phyloP scores from a whole-genome alignment of 2,888 invertebrate species.

The Deilephila elpenor region DNA sequence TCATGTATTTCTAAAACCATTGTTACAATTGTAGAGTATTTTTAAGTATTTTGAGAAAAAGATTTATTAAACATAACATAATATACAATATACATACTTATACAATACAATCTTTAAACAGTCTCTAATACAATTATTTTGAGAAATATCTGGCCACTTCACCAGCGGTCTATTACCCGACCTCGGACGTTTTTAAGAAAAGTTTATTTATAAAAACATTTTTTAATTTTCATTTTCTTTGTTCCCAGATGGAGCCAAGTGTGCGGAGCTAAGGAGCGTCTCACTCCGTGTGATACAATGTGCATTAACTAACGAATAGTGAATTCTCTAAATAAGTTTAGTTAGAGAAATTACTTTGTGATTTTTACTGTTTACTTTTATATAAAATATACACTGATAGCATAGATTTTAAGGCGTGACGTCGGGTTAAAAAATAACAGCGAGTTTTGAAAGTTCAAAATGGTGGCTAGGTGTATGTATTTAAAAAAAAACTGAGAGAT shows the following conservation, averaged over 20 bases:
- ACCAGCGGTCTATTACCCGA: too few relatives aligned
- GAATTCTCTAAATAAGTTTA: slow-evolving; percentile 68
- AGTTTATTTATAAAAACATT: slow-evolving; percentile 27
- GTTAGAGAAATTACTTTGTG: slow-evolving; percentile 81
- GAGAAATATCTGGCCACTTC: too few relatives aligned
- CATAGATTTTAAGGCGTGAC: slow-evolving; percentile 49
- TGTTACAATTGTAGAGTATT: too few relatives aligned
- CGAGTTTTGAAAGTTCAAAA: background rate
- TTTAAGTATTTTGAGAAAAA: too few relatives aligned
- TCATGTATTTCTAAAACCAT: too few relatives aligned
- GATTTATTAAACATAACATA: too few relatives aligned
- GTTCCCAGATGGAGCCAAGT: slow-evolving; percentile 57
- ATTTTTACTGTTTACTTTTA: slow-evolving; percentile 70
- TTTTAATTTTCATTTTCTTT: slow-evolving; percentile 55
- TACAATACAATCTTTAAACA: too few relatives aligned
- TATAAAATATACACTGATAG: slow-evolving; percentile 62
- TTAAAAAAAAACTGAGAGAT: too few relatives aligned
- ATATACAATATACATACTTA: too few relatives aligned
- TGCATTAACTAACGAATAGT: slow-evolving; percentile 67
- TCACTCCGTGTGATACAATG: slow-evolving; percentile 70
- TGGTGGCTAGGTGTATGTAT: background rate
- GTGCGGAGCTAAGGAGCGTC: slow-evolving; percentile 48
- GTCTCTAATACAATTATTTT: too few relatives aligned
- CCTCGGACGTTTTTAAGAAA: background rate
- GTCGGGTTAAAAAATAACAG: slow-evolving; percentile 44